phyloP scores from a whole-genome alignment of 53 echinoderm and acorn worm species.

The Echinarachnius parma region DNA sequence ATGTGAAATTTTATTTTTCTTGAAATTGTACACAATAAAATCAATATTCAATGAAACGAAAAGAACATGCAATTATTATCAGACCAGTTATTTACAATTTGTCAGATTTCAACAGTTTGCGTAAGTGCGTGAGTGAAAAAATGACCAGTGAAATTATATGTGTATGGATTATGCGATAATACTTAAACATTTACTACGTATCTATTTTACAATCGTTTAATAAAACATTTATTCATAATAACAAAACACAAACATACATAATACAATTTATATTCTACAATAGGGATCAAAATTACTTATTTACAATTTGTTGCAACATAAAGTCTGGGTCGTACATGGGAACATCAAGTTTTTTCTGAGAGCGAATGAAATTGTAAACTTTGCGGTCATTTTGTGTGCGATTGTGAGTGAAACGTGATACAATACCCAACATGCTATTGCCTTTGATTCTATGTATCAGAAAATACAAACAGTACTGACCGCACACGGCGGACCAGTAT shows the following conservation, averaged over 20 bases:
- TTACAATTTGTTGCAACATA: background rate
- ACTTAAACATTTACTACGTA: too few relatives aligned
- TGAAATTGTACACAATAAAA: conserved; percentile 10
- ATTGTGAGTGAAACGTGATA: background rate
- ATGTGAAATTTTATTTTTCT: background rate
- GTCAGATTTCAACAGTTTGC: too few relatives aligned
- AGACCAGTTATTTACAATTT: too few relatives aligned
- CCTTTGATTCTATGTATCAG: conserved; percentile 12
- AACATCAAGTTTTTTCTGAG: background rate
- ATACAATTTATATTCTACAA: too few relatives aligned
- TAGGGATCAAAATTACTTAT: background rate
- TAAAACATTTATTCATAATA: too few relatives aligned
- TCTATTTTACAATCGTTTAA: too few relatives aligned
- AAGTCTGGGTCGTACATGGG: conserved; percentile 11
- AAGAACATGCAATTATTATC: background rate
- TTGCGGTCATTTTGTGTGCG: conserved; percentile 23
- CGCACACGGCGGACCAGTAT: conserved; percentile 18
- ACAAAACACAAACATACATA: too few relatives aligned
- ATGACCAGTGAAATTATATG: too few relatives aligned
- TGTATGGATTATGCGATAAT: too few relatives aligned
- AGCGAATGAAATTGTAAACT: conserved; percentile 1
- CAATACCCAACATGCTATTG: conserved; percentile 16
- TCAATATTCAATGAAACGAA: background rate
- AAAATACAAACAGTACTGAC: conserved; percentile 29
- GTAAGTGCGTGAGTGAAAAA: background rate